These are phyloP conservation scores for Tadarida brasiliensis DNA, from an alignment of 2,797 vertebrate genomes.

Conservation along the genomic window DNA sequence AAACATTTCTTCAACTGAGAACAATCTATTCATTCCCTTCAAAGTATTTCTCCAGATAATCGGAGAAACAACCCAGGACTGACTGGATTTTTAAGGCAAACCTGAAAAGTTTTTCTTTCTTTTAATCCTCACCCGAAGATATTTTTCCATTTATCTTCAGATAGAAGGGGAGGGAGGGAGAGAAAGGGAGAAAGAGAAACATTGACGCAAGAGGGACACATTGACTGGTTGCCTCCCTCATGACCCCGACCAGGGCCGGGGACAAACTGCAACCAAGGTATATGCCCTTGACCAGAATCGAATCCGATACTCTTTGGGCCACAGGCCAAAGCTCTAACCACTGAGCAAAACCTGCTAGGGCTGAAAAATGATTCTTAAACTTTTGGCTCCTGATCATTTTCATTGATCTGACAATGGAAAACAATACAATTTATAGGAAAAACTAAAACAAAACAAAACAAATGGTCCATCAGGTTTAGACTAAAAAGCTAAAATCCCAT, in stretches of 20 bases:
- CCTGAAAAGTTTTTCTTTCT: neutral
- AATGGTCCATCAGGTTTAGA: neutral
- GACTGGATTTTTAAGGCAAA: slow-evolving; percentile 35
- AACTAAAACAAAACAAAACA: neutral
- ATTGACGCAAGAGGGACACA: too few species aligned
- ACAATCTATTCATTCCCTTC: neutral
- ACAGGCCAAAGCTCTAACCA: too few species aligned
- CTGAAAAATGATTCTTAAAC: neutral
- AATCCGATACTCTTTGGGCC: too few species aligned
- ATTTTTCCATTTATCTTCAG: too few species aligned
- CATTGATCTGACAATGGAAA: slow-evolving; percentile 15
- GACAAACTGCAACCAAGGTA: too few species aligned
- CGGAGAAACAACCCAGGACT: neutral
- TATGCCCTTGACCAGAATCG: too few species aligned
- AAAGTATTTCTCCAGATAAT: neutral
- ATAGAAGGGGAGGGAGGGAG: too few species aligned
- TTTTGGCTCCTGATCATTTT: neutral
- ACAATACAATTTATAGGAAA: neutral
- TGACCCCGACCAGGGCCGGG: too few species aligned
- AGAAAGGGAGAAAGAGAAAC: too few species aligned
- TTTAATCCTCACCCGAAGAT: too few species aligned
- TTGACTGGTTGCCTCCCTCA: too few species aligned
- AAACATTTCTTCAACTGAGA: neutral
- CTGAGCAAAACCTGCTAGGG: too few species aligned
- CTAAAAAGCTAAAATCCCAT: neutral